These are phyloP conservation scores for Ypsolopha scabrella DNA, from an alignment of 2,888 invertebrate genomes.

Conservation along the genomic window DNA sequence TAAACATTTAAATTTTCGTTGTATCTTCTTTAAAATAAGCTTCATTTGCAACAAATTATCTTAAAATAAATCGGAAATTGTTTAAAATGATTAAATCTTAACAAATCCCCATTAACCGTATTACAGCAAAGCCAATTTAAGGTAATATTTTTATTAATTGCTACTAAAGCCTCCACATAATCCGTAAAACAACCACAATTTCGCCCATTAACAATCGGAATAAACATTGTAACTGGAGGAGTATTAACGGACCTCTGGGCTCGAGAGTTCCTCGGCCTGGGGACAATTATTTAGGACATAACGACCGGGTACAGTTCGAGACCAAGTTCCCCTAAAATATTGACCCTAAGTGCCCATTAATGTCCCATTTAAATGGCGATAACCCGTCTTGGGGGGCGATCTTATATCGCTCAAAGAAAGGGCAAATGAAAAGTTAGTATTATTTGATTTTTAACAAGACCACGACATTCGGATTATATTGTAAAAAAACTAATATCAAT, in stretches of 20 bases:
- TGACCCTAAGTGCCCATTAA: slow-evolving; percentile 57
- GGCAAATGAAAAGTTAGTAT: slow-evolving; percentile 14
- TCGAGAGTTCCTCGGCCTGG: slow-evolving; percentile 21
- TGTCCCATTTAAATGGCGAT: slow-evolving; percentile 41
- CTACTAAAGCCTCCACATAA: too few species aligned
- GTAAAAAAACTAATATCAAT: background rate
- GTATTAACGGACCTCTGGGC: background rate
- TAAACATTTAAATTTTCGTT: too few species aligned
- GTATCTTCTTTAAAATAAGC: too few species aligned
- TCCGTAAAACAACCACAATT: too few species aligned
- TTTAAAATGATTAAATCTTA: too few species aligned
- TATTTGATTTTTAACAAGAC: background rate
- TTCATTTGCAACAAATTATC: too few species aligned
- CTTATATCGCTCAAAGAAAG: too few species aligned
- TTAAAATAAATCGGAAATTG: too few species aligned
- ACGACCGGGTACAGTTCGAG: slow-evolving; percentile 23
- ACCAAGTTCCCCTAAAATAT: slow-evolving; percentile 41
- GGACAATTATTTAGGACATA: slow-evolving; percentile 36
- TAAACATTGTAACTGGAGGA: background rate
- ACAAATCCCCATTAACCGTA: too few species aligned
- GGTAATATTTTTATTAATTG: too few species aligned
- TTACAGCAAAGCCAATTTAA: too few species aligned
- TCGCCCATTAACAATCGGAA: too few species aligned
- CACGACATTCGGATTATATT: background rate
- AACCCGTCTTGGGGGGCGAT: slow-evolving; percentile 40